Conservation (phyloP, 1,140 invertebrate species). For the Latrodectus geometricus region DNA sequence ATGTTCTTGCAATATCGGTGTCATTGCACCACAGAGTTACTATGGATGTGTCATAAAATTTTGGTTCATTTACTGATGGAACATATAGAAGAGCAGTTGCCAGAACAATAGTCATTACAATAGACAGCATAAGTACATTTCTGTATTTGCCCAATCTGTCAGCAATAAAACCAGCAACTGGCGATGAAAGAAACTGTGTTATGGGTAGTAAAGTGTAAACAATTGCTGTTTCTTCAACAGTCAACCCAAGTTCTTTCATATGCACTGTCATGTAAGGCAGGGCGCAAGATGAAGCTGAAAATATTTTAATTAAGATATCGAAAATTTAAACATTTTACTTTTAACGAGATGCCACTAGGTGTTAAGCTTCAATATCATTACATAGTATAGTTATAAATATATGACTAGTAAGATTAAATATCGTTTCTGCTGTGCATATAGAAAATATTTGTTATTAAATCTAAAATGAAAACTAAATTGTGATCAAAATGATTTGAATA, state of each 20-base stretch:
- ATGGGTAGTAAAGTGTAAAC: constrained; percentile 86
- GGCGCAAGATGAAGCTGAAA: constrained; percentile 78
- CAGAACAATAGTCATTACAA: constrained; percentile 78
- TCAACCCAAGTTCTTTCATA: constrained; percentile 85
- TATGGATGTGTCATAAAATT: not conserved
- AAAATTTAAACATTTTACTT: not conserved
- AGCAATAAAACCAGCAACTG: constrained; percentile 81
- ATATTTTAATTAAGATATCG: constrained; percentile 7
- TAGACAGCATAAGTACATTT: constrained; percentile 74
- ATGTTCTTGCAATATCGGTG: not conserved
- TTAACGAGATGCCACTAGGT: too few relatives aligned
- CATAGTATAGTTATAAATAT: too few relatives aligned
- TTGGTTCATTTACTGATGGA: constrained; percentile 14
- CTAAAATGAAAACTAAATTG: too few relatives aligned
- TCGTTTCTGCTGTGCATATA: too few relatives aligned
- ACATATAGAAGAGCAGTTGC: constrained; percentile 76
- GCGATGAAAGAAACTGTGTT: constrained; percentile 81
- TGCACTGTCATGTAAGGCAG: constrained; percentile 87
- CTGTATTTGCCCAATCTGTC: constrained; percentile 86
- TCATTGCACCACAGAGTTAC: not conserved
- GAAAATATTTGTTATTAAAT: too few relatives aligned
- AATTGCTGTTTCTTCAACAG: constrained; percentile 83
- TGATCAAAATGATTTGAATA: too few relatives aligned
- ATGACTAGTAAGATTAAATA: too few relatives aligned
- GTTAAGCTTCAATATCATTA: too few relatives aligned